phyloP scores from a whole-genome alignment of 2,888 invertebrate species.

The Tuberolachnus salignus region DNA sequence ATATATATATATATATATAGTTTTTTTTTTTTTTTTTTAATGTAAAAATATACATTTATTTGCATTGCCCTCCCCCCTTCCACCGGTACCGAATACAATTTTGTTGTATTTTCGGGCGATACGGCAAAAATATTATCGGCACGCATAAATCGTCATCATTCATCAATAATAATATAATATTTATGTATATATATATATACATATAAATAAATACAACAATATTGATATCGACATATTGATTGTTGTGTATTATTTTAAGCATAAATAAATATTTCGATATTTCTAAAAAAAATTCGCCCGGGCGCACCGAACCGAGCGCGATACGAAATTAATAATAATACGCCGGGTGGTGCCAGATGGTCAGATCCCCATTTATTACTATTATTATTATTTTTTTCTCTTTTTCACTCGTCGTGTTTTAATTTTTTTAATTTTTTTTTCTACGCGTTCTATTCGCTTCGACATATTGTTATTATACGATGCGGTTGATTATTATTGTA shows the following conservation, averaged over 20 bases:
- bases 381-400: no score
- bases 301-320: not conserved
- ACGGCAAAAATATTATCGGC: not conserved
- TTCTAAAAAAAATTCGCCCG: not conserved
- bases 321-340: slow-evolving; percentile 27
- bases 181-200: no score
- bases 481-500: no score
- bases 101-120: not conserved
- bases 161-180: not conserved
- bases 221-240: slow-evolving; percentile 3
- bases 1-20: no score
- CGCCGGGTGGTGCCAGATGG: slow-evolving; percentile 11
- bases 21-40: no score
- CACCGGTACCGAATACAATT: not conserved
- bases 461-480: slow-evolving; percentile 26
- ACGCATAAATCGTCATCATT: not conserved
- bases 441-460: not conserved
- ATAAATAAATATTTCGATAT: slow-evolving; percentile 24
- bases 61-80: not conserved
- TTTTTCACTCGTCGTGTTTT: no score
- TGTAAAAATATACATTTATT: not conserved
- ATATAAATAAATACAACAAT: no score
- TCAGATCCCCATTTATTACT: slow-evolving; percentile 16
- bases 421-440: slow-evolving; percentile 16
- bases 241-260: not conserved